Conservation (phyloP, 2,888 invertebrate genomes). For the Leptinotarsa tumamoca region DNA sequence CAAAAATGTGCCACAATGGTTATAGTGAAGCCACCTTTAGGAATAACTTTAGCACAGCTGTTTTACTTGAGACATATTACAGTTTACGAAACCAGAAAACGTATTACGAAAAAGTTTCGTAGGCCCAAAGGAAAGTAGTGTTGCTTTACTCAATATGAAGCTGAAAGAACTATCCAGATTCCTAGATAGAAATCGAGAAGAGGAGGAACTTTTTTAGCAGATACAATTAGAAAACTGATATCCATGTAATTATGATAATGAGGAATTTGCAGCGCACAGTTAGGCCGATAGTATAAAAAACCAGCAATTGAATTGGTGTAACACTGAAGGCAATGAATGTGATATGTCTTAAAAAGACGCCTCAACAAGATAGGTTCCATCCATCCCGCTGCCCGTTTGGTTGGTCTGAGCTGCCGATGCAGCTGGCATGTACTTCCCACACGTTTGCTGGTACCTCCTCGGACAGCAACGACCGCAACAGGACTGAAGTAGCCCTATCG, state of each 20-base stretch:
- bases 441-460: conserved; percentile 89
- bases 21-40: too few relatives aligned
- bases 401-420: conserved; percentile 84
- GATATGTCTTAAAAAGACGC: conserved; percentile 77
- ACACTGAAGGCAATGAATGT: conserved; percentile 39
- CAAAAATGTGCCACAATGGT: too few relatives aligned
- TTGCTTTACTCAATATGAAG: too few relatives aligned
- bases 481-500: conserved; percentile 78
- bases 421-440: conserved; percentile 89
- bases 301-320: conserved; percentile 24
- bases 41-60: too few relatives aligned
- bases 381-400: conserved; percentile 85
- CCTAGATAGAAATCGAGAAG: too few relatives aligned
- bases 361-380: conserved; percentile 87
- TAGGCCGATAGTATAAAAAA: conserved; percentile 36
- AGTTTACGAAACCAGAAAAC: too few relatives aligned
- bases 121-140: too few relatives aligned
- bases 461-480: conserved; percentile 88
- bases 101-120: too few relatives aligned
- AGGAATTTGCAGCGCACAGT: conserved; percentile 13
- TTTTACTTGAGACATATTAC: too few relatives aligned
- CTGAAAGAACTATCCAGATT: too few relatives aligned
- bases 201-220: too few relatives aligned
- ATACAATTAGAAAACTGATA: background rate
- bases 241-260: background rate